A percentile compares a stretch with the other conserved stretches of the same genome.
These are phyloP conservation scores for Harpalus rufipes DNA, from an alignment of 2,888 invertebrate species.

Conservation along the genomic window DNA sequence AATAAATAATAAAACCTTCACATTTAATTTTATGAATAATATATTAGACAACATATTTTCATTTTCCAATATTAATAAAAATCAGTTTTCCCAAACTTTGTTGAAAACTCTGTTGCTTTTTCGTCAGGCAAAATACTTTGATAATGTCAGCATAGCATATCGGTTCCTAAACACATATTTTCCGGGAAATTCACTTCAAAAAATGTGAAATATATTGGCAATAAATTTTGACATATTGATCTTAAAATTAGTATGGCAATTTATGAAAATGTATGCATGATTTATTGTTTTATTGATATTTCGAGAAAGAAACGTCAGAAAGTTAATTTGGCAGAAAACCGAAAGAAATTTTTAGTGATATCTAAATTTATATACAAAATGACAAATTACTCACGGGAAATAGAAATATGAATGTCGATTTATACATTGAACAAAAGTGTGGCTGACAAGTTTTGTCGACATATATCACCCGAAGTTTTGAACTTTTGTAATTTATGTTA, in stretches of 20 bases:
- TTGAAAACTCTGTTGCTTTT: background rate
- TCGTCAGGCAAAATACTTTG: background rate
- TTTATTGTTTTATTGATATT: constrained; percentile 39
- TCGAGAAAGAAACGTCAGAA: constrained; percentile 1
- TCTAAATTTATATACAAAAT: constrained; percentile 56
- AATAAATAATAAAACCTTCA: too few relatives aligned
- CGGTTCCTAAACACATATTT: background rate
- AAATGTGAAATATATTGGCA: constrained; percentile 7
- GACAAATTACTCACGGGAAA: constrained; percentile 51
- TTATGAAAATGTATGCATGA: constrained; percentile 27
- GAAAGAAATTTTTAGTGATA: constrained; percentile 44
- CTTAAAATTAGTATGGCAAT: constrained; percentile 20
- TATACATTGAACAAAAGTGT: constrained; percentile 55
- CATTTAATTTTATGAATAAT: too few relatives aligned
- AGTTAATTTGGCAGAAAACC: constrained; percentile 28
- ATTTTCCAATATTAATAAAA: too few relatives aligned
- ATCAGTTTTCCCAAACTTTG: background rate
- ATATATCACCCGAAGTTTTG: constrained; percentile 51
- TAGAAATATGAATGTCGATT: constrained; percentile 59
- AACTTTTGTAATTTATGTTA: constrained; percentile 59
- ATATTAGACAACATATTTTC: too few relatives aligned
- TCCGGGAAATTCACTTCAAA: background rate
- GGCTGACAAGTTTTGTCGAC: constrained; percentile 54
- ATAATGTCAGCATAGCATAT: background rate
- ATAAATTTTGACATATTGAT: constrained; percentile 28